A percentile compares a stretch with the other conserved stretches of the same genome.
Conservation (phyloP, 2,888 invertebrate species). For the Cyrtodaria siliqua region DNA sequence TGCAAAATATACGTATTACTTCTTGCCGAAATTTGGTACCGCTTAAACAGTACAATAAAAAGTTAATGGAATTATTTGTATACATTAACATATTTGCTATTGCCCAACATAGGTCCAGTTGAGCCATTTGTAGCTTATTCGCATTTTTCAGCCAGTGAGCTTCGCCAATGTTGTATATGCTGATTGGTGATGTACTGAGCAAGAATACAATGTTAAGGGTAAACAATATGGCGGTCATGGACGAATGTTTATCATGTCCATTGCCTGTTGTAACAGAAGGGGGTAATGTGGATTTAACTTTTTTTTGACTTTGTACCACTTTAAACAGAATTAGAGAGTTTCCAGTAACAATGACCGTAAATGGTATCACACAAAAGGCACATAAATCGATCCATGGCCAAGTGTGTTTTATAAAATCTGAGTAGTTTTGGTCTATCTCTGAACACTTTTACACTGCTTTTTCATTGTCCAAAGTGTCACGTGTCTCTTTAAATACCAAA, state of each 20-base stretch:
- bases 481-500: constrained; percentile 30
- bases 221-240: constrained; percentile 75
- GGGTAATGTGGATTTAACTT: constrained; percentile 21
- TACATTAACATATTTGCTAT: constrained; percentile 76
- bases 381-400: constrained; percentile 82
- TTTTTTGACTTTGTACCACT: constrained; percentile 61
- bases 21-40: constrained; percentile 76
- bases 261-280: constrained; percentile 5
- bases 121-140: constrained; percentile 17
- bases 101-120: constrained; percentile 67
- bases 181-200: constrained; percentile 72
- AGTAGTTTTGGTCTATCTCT: constrained; percentile 47
- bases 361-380: constrained; percentile 76
- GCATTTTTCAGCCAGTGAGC: constrained; percentile 52
- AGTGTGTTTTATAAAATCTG: constrained; percentile 47
- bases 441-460: constrained; percentile 44
- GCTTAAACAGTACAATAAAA: constrained; percentile 77
- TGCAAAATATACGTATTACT: constrained; percentile 51
- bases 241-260: constrained; percentile 56
- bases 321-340: constrained; percentile 74
- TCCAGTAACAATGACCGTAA: constrained; percentile 70
- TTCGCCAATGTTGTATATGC: constrained; percentile 68
- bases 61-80: constrained; percentile 76
- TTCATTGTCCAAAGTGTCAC: constrained; percentile 1
- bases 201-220: constrained; percentile 74